These are phyloP conservation scores for Gnathonemus echidnorhynchus DNA, from an alignment of 2,113 vertebrate species.

Conservation along the genomic window DNA sequence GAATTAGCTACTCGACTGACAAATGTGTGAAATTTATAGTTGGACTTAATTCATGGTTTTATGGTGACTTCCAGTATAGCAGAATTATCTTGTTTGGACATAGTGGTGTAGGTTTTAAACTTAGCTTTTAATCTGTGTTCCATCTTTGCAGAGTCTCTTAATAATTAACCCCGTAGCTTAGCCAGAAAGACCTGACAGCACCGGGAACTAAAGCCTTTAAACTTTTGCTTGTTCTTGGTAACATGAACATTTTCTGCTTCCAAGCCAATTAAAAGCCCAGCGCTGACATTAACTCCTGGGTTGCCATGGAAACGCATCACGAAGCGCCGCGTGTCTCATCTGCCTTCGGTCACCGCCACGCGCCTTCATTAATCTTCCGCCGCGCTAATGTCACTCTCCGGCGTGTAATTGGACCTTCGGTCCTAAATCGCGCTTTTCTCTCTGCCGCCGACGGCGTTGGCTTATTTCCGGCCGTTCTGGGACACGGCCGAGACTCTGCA, in stretches of 20 bases:
- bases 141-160: background rate
- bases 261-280: conserved; percentile 9
- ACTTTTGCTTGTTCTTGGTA: background rate
- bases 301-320: background rate
- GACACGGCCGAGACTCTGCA: background rate
- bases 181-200: background rate
- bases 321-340: background rate
- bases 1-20: background rate
- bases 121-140: background rate
- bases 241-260: background rate
- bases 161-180: background rate
- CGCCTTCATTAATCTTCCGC: conserved; percentile 1
- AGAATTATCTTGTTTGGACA: background rate
- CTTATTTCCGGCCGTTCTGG: background rate
- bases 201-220: too few relatives aligned
- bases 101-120: background rate
- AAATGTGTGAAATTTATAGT: background rate
- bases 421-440: background rate
- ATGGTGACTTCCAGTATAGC: background rate
- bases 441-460: background rate
- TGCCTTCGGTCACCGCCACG: background rate
- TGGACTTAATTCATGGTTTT: background rate
- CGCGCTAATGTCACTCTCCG: background rate
- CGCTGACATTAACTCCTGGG: background rate
- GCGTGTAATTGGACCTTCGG: background rate